Conservation (phyloP, 1,140 invertebrate genomes). For the Luehdorfia chinensis region DNA sequence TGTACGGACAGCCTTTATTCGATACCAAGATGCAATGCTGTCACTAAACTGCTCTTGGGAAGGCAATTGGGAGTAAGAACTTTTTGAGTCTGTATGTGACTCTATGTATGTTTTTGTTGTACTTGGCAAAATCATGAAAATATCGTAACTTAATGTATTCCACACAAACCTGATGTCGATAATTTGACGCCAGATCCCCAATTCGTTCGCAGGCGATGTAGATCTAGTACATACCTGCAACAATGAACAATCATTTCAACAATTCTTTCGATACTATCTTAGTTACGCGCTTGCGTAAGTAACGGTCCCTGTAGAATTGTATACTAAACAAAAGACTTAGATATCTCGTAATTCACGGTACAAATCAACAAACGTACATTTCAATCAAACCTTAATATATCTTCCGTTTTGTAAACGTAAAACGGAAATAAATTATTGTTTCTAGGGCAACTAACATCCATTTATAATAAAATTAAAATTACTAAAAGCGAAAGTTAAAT, state of each 20-base stretch:
- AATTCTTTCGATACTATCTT: constrained; percentile 7
- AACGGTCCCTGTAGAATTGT: not conserved
- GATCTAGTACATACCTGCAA: constrained; percentile 53
- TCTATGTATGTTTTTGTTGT: too few relatives aligned
- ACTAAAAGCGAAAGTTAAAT: too few relatives aligned
- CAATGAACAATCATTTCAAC: constrained; percentile 46
- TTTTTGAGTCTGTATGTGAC: too few relatives aligned
- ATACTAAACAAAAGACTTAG: not conserved
- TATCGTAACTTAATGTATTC: constrained; percentile 9
- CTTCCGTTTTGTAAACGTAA: not conserved
- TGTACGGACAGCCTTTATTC: too few relatives aligned
- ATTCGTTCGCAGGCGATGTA: constrained; percentile 24
- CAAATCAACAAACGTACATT: not conserved
- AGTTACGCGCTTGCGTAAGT: constrained; percentile 2
- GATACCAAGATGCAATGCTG: too few relatives aligned
- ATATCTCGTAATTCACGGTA: not conserved
- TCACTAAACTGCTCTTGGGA: too few relatives aligned
- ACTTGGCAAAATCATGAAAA: constrained; percentile 1
- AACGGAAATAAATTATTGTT: not conserved
- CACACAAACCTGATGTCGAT: constrained; percentile 15
- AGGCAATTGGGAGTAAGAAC: too few relatives aligned
- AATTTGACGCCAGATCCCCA: constrained; percentile 25
- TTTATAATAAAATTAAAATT: too few relatives aligned
- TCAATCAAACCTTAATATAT: not conserved
- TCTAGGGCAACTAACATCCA: not conserved